Conservation (phyloP, 2,113 vertebrate species). For the Phainopepla nitens region DNA sequence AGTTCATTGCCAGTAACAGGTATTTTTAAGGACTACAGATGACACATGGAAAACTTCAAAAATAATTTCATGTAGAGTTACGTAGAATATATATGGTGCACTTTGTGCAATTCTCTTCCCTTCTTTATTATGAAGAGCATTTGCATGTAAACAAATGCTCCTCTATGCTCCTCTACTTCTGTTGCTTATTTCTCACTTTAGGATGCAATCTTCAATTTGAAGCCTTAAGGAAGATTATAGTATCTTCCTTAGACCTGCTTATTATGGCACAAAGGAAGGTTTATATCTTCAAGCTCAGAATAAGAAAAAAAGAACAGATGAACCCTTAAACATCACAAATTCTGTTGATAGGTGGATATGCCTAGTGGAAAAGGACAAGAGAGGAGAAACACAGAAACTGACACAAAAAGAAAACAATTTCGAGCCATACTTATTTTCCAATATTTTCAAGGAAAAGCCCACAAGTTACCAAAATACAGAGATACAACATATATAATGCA, state of each 20-base stretch:
- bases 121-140: neutral
- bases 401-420: neutral
- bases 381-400: neutral
- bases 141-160: neutral
- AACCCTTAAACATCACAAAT: neutral
- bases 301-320: neutral
- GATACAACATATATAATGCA: neutral
- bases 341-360: neutral
- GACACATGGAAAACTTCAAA: neutral
- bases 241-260: neutral
- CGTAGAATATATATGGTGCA: neutral
- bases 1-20: neutral
- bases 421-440: neutral
- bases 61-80: neutral
- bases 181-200: neutral
- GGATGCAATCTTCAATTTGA: neutral
- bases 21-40: neutral
- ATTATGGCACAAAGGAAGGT: neutral
- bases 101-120: neutral
- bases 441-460: neutral
- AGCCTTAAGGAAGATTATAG: neutral
- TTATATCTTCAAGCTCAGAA: neutral
- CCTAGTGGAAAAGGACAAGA: neutral
- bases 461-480: neutral
- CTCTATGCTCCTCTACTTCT: neutral